These are phyloP conservation scores for Ecliptopera silaceata DNA, from an alignment of 2,888 invertebrate species.

Conservation along the genomic window DNA sequence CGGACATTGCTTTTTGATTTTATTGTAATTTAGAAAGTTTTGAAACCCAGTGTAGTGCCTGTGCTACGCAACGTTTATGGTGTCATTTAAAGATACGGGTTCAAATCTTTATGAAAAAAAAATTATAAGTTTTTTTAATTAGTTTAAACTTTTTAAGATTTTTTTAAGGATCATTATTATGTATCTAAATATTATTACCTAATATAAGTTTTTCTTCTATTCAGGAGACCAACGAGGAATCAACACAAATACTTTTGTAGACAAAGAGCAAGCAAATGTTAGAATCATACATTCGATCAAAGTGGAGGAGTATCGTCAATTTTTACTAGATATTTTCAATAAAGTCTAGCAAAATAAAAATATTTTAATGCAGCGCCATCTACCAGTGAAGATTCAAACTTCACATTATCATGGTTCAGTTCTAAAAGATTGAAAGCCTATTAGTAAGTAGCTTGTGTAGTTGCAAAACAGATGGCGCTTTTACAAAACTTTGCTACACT, in stretches of 20 bases:
- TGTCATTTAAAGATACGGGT: no score
- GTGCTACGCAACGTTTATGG: no score
- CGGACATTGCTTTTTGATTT: no score
- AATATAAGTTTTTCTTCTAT: slow-evolving; percentile 33
- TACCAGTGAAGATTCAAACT: background rate
- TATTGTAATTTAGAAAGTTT: no score
- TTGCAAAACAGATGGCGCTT: background rate
- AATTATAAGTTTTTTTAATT: no score
- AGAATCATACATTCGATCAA: slow-evolving; percentile 57
- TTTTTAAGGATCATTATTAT: no score
- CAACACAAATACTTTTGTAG: slow-evolving; percentile 54
- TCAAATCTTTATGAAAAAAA: no score
- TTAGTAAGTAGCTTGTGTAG: background rate
- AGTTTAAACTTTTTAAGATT: no score
- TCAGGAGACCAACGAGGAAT: slow-evolving; percentile 59
- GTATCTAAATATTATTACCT: background rate
- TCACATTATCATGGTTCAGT: background rate
- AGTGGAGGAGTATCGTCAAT: slow-evolving; percentile 54
- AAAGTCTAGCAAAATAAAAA: background rate
- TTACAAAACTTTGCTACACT: no score
- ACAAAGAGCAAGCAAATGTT: slow-evolving; percentile 57
- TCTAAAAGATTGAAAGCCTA: background rate
- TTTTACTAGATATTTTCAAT: slow-evolving; percentile 56
- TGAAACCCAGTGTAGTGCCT: no score
- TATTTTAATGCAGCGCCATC: background rate